Conservation (phyloP, 2,888 invertebrate genomes). For the Caradrina kadenii region DNA sequence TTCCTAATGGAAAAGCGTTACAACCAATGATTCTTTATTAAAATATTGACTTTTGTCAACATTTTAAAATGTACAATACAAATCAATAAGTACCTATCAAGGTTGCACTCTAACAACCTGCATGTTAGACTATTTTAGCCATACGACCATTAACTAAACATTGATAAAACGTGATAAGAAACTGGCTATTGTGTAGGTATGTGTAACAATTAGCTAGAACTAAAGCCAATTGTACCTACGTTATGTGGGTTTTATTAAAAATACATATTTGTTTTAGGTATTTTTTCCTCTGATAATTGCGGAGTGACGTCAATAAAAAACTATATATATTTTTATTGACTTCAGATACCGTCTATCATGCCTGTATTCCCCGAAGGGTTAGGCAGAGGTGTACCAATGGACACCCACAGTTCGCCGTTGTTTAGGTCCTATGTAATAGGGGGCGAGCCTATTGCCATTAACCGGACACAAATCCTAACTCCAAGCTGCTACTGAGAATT, state of each 20-base stretch:
- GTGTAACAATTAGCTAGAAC: constrained; percentile 27
- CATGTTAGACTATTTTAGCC: constrained; percentile 14
- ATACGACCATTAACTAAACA: constrained; percentile 47
- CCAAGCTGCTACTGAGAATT: too few relatives aligned
- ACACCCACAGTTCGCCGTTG: too few relatives aligned
- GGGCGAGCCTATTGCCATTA: too few relatives aligned
- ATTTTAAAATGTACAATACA: not conserved
- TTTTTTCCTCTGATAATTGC: constrained; percentile 5
- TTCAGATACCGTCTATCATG: too few relatives aligned
- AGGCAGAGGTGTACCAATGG: too few relatives aligned
- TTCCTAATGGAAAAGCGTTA: too few relatives aligned
- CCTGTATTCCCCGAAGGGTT: too few relatives aligned
- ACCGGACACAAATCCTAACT: too few relatives aligned
- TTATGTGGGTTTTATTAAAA: constrained; percentile 8
- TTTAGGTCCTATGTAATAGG: too few relatives aligned
- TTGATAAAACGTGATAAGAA: constrained; percentile 53
- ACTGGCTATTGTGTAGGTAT: constrained; percentile 4
- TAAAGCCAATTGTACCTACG: constrained; percentile 24
- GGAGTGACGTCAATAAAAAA: not conserved
- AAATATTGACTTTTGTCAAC: too few relatives aligned
- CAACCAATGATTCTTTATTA: too few relatives aligned
- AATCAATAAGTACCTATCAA: constrained; percentile 35
- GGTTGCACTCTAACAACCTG: constrained; percentile 24
- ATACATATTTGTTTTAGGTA: not conserved
- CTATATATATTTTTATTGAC: too few relatives aligned